Evolutionary conservation across 2,888 invertebrate genomes (phyloP).

Genomic region (Ornithoptera priamus): DNA sequence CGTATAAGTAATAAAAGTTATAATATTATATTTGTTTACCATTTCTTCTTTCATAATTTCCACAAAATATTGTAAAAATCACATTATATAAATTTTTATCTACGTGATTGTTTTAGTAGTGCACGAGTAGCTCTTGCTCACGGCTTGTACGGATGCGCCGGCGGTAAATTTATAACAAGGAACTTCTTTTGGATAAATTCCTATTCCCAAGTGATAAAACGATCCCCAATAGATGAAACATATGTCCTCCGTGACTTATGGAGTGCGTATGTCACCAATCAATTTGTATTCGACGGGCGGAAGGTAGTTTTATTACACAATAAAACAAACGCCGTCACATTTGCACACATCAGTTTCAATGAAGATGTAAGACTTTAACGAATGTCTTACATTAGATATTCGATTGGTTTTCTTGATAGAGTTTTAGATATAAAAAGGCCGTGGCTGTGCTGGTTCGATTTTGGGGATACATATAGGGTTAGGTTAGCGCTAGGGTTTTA

Average conservation of each 20-base stretch:
- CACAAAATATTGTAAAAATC: too few relatives aligned
- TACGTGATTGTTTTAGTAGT: too few relatives aligned
- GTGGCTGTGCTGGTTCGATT: background rate
- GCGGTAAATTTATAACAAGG: background rate
- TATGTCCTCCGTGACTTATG: conserved; percentile 9
- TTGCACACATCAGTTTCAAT: conserved; percentile 17
- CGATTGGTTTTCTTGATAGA: background rate
- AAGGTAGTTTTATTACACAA: conserved; percentile 15
- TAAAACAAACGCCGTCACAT: conserved; percentile 14
- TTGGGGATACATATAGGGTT: too few relatives aligned
- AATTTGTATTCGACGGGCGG: conserved; percentile 9
- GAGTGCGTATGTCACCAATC: conserved; percentile 14
- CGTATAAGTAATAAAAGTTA: too few relatives aligned
- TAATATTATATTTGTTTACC: too few relatives aligned
- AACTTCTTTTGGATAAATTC: background rate
- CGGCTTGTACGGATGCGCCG: too few relatives aligned
- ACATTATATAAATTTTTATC: too few relatives aligned
- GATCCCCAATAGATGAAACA: background rate
- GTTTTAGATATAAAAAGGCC: background rate
- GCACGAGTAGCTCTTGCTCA: too few relatives aligned
- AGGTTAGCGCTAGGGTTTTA: background rate
- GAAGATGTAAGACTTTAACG: conserved; percentile 4
- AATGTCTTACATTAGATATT: background rate
- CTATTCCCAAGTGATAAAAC: background rate
- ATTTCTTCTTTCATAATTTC: too few relatives aligned